A percentile compares a stretch with the other conserved stretches of the same genome.
phyloP scores from a whole-genome alignment of 2,888 invertebrate genomes.

The Desoria tigrina region DNA sequence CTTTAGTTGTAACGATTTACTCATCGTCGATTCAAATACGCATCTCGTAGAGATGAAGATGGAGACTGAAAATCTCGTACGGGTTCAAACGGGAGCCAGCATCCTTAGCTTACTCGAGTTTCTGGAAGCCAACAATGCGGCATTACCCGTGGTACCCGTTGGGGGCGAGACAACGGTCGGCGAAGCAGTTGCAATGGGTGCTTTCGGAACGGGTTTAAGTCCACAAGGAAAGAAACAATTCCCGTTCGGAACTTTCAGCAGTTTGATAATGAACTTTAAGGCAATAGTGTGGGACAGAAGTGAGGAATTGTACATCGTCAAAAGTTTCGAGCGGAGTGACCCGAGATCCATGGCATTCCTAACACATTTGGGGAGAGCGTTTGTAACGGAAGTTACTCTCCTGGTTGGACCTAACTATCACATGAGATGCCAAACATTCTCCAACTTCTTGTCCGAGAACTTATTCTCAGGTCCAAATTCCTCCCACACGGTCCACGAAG shows the following conservation, averaged over 20 bases:
- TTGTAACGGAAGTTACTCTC: constrained; percentile 11
- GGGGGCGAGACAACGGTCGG: constrained; percentile 6
- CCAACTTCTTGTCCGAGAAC: constrained; percentile 8
- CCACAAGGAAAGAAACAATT: background rate
- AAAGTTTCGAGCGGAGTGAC: constrained; percentile 9
- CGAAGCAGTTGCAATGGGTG: constrained; percentile 10
- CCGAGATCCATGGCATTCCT: constrained; percentile 12
- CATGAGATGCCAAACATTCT: constrained; percentile 20
- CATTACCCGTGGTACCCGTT: constrained; percentile 7
- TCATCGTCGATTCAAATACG: background rate
- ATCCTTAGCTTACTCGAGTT: constrained; percentile 4
- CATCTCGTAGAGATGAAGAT: constrained; percentile 8
- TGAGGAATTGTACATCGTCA: background rate
- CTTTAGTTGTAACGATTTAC: background rate
- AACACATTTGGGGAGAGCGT: constrained; percentile 8
- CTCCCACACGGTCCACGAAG: background rate
- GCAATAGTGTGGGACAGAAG: constrained; percentile 1
- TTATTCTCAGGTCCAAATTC: constrained; percentile 8
- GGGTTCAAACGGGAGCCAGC: constrained; percentile 11
- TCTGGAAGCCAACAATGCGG: background rate
- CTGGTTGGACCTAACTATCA: constrained; percentile 3
- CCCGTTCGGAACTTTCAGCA: constrained; percentile 4
- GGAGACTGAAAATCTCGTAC: constrained; percentile 3
- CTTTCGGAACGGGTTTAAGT: constrained; percentile 7
- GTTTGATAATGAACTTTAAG: constrained; percentile 16